Evolutionary conservation across 2,113 vertebrate species (phyloP).

Genomic region (Chiloscyllium plagiosum): DNA sequence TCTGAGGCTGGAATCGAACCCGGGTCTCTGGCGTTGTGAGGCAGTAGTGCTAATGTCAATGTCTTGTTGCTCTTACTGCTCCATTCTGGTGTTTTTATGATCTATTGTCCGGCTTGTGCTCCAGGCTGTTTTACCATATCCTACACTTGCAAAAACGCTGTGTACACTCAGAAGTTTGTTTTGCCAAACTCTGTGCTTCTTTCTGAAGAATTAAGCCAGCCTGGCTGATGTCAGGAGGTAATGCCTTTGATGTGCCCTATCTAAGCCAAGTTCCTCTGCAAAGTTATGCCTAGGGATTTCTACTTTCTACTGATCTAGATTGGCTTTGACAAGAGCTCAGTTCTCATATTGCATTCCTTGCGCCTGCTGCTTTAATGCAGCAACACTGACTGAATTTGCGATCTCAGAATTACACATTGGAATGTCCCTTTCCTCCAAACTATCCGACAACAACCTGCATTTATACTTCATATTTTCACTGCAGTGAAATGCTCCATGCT

Average conservation of each 20-base stretch:
- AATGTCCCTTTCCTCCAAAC: background rate
- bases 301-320: background rate
- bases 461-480: no score
- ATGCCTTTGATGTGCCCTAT: background rate
- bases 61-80: background rate
- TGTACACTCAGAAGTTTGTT: background rate
- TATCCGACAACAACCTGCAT: no score
- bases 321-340: background rate
- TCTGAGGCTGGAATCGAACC: no score
- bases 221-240: background rate
- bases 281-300: background rate
- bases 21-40: no score
- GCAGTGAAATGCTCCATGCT: no score
- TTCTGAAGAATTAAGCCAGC: background rate
- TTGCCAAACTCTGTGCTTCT: background rate
- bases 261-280: background rate
- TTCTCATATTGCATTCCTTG: background rate
- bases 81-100: background rate
- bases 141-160: background rate
- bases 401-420: background rate
- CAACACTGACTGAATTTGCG: background rate
- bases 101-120: background rate
- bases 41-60: no score
- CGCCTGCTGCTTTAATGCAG: background rate
- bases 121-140: no score